These are phyloP conservation scores for Nesogale talazaci DNA, from an alignment of 2,113 vertebrate species.

Conservation along the genomic window DNA sequence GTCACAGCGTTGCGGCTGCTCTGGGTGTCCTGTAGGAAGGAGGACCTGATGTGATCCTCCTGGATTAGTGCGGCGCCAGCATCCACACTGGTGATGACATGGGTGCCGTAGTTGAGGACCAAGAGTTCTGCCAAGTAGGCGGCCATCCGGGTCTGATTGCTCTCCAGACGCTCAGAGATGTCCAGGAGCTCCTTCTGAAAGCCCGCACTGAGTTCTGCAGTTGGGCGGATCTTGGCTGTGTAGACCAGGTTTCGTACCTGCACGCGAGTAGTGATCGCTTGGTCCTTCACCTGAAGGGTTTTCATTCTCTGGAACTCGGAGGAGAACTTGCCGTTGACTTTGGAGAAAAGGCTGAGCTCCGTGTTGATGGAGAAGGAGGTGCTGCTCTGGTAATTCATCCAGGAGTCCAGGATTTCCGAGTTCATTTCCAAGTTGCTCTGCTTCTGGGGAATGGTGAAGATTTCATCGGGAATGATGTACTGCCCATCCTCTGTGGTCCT, in stretches of 20 bases:
- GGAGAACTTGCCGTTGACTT: constrained; percentile 92
- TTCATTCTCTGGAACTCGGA: constrained; percentile 89
- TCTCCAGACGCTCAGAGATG: constrained; percentile 91
- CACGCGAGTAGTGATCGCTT: constrained; percentile 88
- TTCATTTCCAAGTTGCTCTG: constrained; percentile 91
- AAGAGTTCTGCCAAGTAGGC: constrained; percentile 91
- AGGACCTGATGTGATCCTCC: constrained; percentile 91
- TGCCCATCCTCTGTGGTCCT: constrained; percentile 92
- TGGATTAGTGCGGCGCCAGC: constrained; percentile 90
- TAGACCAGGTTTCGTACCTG: constrained; percentile 93
- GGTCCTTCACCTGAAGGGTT: constrained; percentile 90
- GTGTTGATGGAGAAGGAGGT: constrained; percentile 89
- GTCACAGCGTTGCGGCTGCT: constrained; percentile 79
- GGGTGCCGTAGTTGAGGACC: constrained; percentile 93
- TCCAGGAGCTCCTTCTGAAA: constrained; percentile 88
- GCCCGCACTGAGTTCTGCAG: constrained; percentile 86
- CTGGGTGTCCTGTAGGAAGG: constrained; percentile 86
- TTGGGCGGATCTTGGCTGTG: constrained; percentile 88
- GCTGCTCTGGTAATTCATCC: constrained; percentile 90
- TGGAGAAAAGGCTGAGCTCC: constrained; percentile 86
- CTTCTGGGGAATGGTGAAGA: constrained; percentile 92
- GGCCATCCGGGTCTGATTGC: constrained; percentile 91
- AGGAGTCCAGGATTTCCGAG: constrained; percentile 92
- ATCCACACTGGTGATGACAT: constrained; percentile 88
- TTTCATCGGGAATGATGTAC: constrained; percentile 93